Evolutionary conservation across 1,140 invertebrate species (phyloP), one percentile per base, ranked within the genome.

Genomic region (Cydia pomonella): DNA sequence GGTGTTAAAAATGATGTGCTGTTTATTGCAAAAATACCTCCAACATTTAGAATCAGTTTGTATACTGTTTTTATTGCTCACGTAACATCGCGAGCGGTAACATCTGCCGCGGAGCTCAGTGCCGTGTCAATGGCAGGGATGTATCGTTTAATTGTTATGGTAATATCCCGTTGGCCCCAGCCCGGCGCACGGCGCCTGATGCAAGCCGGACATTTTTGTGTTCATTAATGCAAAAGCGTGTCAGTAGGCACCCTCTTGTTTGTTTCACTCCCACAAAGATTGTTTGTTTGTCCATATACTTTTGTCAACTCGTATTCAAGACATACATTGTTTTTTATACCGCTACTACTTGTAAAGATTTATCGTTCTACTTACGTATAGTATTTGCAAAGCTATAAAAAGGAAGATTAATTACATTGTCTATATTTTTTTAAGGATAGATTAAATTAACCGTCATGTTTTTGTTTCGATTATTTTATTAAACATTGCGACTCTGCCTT

Each of bases 61-160:
- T n/a, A n/a, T 64, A 69, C 33, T 69, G 64, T 72, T 76, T 80
- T 80, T 77, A 80, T 77, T 69, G 72, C 63, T 53, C 73, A 62
- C 53, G 64, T 59, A 73, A 80, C 74, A 71, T 77, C 74, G 73
- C 75, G 76, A 79, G 74, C 78, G 74, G 74, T 72, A 77, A 73
- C 79, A 80, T 80, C 76, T 80, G 79, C 72, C 76, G 76, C 77
- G 76, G 72, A 77, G 76, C 73, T 75, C 73, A 75, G 73, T 80
- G 53, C 50, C 76, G 76, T 77, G 80, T 81, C 79, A 76, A 76
- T 75, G 76, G 75, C 74, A 23, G 50, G 73, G 80, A 80, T 41
- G 75, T 78, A 75, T 78, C 79, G 71, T 73, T 77, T 82, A 80
- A 82, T 80, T 77, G 77, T 82, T 82, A 82, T 80, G 81, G 79